Evolutionary conservation across 2,888 invertebrate genomes (phyloP), one percentile per base, ranked within the genome.

Genomic region (Neelides folsomi): DNA sequence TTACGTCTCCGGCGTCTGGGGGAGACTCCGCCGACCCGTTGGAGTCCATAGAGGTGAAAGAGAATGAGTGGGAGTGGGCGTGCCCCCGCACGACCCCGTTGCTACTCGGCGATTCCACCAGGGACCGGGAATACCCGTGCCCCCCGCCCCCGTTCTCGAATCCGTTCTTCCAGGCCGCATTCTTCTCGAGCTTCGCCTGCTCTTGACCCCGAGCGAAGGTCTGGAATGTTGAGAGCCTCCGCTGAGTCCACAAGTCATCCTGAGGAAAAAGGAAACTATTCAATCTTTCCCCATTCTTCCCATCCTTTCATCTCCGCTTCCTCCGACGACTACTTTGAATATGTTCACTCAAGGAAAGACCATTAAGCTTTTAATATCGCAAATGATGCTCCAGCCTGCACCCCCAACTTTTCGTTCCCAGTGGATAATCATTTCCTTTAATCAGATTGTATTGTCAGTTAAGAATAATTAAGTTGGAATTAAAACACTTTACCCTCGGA

Each of bases 171-270:
- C 20, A 27, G n/a, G n/a, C n/a, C 10, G n/a, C 45, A 27, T 45
- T 27, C 27, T 27, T 27, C 27, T 27, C 27, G 27, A 27, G 27
- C 27, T 27, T 27, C 27, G 27, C 51, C 27, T 51, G 49, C 47
- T 52, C 56, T 47, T 54, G 51, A 52, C 56, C 51, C 42, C 58
- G 52, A 38, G 60, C 58, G 49, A 63, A 63, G 19, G 63, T 63
- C 47, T 59, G 59, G 52, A 63, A 63, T 34, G 63, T 61, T 12
- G 63, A 63, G 45, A 63, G 50, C 15, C 58, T 59, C 44, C 63
- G 59, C 55, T 61, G 59, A 42, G 55, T 59, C 63, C 63, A 63
- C 59, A 63, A 54, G 54, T 63, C 63, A 49, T 63, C 63, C 60
- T 63, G 57, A 12, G 43, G 36, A 34, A 36, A 27, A 45, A 47